Percentiles rank a stretch among this genome's conserved stretches.
These are phyloP conservation scores for Hylomyscus alleni DNA, from an alignment of 2,797 vertebrate genomes.

Conservation along the genomic window DNA sequence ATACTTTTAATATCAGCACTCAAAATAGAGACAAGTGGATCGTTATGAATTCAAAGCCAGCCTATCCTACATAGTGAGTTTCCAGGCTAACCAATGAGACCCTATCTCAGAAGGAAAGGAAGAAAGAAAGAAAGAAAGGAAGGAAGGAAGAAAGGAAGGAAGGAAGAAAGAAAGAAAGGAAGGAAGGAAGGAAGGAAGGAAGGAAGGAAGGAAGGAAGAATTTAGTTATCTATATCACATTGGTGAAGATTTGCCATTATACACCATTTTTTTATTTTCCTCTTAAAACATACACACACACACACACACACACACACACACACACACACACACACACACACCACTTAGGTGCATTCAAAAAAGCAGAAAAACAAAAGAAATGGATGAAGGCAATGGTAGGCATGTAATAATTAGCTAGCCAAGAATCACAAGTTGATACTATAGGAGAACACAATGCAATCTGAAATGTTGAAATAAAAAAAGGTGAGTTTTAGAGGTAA, in stretches of 20 bases:
- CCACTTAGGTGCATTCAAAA: background rate
- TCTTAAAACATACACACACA: background rate
- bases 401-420: background rate
- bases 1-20: background rate
- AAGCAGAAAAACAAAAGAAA: conserved; percentile 50
- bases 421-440: background rate
- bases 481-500: background rate
- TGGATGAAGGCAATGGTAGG: background rate
- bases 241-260: background rate
- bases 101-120: background rate
- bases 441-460: background rate
- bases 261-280: background rate
- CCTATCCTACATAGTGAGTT: background rate
- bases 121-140: background rate
- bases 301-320: background rate
- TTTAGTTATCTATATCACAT: background rate
- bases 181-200: background rate
- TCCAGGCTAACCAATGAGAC: background rate
- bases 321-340: background rate
- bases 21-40: background rate
- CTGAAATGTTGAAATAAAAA: conserved; percentile 36
- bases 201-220: background rate
- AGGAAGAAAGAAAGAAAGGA: background rate
- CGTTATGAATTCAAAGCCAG: background rate
- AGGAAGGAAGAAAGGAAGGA: background rate